Percentiles rank a stretch among this genome's conserved stretches.
phyloP scores from a whole-genome alignment of 2,113 vertebrate genomes.

The Vimba vimba region DNA sequence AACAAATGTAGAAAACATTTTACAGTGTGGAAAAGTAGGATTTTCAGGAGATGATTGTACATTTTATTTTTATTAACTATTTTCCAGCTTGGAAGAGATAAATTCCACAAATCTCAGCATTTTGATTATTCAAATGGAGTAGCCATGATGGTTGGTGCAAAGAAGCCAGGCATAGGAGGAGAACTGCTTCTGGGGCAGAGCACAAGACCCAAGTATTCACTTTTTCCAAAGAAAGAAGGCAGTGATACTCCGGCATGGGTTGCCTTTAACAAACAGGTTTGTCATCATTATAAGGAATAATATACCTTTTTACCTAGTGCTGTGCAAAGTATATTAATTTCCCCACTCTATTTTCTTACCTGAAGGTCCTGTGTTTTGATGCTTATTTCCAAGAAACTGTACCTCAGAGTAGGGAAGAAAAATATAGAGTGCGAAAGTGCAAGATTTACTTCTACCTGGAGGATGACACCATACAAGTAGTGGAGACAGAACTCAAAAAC shows the following conservation, averaged over 20 bases:
- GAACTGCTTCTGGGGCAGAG: slow-evolving; percentile 77
- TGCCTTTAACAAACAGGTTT: slow-evolving; percentile 91
- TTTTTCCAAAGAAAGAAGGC: slow-evolving; percentile 74
- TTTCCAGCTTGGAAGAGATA: slow-evolving; percentile 81
- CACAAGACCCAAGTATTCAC: slow-evolving; percentile 70
- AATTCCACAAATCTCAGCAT: slow-evolving; percentile 88
- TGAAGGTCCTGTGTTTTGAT: slow-evolving; percentile 86
- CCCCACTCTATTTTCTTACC: not conserved
- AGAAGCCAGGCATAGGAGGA: slow-evolving; percentile 87
- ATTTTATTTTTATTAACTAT: not conserved
- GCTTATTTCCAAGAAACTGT: slow-evolving; percentile 86
- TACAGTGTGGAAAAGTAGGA: not conserved
- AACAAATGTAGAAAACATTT: not conserved
- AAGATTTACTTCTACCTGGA: slow-evolving; percentile 92
- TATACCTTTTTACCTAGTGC: not conserved
- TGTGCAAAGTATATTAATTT: not conserved
- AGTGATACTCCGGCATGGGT: slow-evolving; percentile 80
- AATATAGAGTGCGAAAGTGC: slow-evolving; percentile 82
- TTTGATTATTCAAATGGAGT: slow-evolving; percentile 81
- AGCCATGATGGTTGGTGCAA: slow-evolving; percentile 74
- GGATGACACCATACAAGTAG: slow-evolving; percentile 92
- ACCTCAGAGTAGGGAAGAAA: slow-evolving; percentile 77
- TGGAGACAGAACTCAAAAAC: slow-evolving; percentile 84
- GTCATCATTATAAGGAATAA: slow-evolving; percentile 18
- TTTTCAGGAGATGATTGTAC: too few species aligned